A percentile compares a stretch with the other conserved stretches of the same genome.
phyloP scores from a whole-genome alignment of 2,888 invertebrate genomes.

The Ferrisia virgata region DNA sequence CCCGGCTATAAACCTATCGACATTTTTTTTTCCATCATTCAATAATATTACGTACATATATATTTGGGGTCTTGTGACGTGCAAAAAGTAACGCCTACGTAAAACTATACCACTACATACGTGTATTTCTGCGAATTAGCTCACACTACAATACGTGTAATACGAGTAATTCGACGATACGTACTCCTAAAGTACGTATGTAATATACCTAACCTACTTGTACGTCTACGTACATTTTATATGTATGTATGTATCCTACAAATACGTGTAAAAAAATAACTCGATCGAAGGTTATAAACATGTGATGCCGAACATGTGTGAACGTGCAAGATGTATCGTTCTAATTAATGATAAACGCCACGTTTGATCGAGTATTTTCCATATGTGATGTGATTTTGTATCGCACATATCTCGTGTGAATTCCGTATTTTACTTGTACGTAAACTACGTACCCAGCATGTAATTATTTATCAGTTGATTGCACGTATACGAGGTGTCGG shows the following conservation, averaged over 20 bases:
- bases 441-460: no score
- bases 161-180: neutral
- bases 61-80: no score
- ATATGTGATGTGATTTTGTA: neutral
- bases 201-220: no score
- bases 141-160: no score
- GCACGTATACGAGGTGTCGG: neutral
- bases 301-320: neutral
- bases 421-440: neutral
- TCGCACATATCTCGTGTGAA: neutral
- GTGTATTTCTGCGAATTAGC: no score
- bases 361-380: neutral
- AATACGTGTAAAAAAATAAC: neutral
- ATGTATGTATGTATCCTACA: neutral
- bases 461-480: neutral
- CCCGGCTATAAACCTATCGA: no score
- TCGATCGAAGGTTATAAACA: neutral
- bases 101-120: no score
- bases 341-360: neutral
- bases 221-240: neutral
- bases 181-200: neutral
- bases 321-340: neutral
- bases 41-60: no score
- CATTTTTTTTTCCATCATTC: no score
- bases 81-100: no score